phyloP scores from a whole-genome alignment of 2,888 invertebrate species.

The Drosophila rellima region DNA sequence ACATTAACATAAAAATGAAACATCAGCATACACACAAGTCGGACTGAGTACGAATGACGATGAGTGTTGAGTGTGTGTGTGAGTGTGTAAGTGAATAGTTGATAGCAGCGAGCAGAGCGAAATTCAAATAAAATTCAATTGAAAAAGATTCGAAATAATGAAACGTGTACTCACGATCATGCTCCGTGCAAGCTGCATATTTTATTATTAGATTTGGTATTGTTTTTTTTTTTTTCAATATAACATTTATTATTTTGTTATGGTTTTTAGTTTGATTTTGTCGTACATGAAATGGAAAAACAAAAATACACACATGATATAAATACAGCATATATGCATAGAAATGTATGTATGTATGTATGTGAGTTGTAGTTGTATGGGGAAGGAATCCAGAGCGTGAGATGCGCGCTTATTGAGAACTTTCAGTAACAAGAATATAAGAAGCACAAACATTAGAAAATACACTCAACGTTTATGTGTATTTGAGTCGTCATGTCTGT shows the following conservation, averaged over 20 bases:
- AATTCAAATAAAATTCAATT: constrained; percentile 61
- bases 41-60: constrained; percentile 10
- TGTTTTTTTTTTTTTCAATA: constrained; percentile 49
- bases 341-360: constrained; percentile 32
- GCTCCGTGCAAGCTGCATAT: constrained; percentile 94
- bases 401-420: constrained; percentile 42
- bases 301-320: constrained; percentile 74
- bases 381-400: constrained; percentile 36
- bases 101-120: constrained; percentile 55
- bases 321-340: constrained; percentile 64
- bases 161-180: constrained; percentile 93
- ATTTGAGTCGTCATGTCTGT: constrained; percentile 22
- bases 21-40: constrained; percentile 56
- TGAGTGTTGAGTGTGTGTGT: constrained; percentile 5
- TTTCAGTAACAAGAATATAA: constrained; percentile 44
- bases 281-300: constrained; percentile 77
- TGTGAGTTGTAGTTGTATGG: constrained; percentile 31
- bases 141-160: constrained; percentile 67
- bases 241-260: constrained; percentile 10
- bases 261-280: constrained; percentile 48
- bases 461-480: constrained; percentile 44
- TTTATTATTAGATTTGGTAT: constrained; percentile 63
- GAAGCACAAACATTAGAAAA: constrained; percentile 63
- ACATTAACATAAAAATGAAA: constrained; percentile 73
- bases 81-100: constrained; percentile 15